Evolutionary conservation across 2,888 invertebrate species (phyloP), one percentile per base, ranked within the genome.

Genomic region (Drosophila siamana): DNA sequence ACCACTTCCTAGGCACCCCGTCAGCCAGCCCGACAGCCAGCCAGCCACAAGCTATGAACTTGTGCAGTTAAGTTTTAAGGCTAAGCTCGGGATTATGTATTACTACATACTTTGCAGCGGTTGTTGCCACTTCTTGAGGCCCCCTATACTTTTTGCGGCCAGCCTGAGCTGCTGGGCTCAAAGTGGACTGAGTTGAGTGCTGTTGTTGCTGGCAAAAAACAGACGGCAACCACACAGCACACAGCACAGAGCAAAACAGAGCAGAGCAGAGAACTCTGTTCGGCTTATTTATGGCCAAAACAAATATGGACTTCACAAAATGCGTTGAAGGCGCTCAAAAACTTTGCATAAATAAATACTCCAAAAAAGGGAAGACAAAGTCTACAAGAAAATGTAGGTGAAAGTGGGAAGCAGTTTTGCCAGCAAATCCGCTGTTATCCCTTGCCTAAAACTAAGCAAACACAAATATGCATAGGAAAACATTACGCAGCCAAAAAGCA

Each of bases 41-140:
- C 64, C 52, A 59, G 11, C 73, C 70, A 68, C 73, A 84, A 85
- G 87, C 87, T 88, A 84, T 84, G 87, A 87, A 81, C 87, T 84
- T 73, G 76, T 80, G 74, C 64, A 87, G 89, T 76, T 71, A 87
- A 89, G 89, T 85, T 87, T 85, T 85, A 84, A 87, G 84, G 82
- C 89, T 85, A 76, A 85, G 85, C 85, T 69, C 62, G 50, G 80
- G 89, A 85, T 85, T 85, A 85, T 78, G 85, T 85, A 76, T 87
- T 85, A 67, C 74, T 44, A 46, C 78, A 78, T 78, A 89, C 89
- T 85, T 85, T 88, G 85, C 66, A 48, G 70, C 71, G 89, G 78
- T 71, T 84, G 51, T 36, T 72, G 64, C 59, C 59, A 41, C 59
- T 44, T 22, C 57, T 52, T 48, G 41, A 61, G 43, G 61, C 40